Evolutionary conservation across 53 echinoderm and acorn worm genomes (phyloP).

Genomic region (Zoroaster sp.): DNA sequence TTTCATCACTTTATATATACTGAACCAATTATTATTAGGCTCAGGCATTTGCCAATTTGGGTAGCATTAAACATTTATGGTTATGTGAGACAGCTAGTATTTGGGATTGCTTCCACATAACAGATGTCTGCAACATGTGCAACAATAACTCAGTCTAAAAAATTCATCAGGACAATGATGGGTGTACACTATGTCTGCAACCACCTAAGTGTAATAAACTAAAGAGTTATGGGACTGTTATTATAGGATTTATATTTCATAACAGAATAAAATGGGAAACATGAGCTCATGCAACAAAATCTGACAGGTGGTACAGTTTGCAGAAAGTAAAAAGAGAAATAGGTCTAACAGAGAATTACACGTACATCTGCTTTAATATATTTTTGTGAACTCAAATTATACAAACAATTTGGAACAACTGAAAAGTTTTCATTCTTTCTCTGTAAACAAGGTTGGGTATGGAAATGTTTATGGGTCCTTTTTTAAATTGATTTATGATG

Average conservation of each 20-base stretch:
- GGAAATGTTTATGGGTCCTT: too few species aligned
- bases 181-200: background rate
- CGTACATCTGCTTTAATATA: background rate
- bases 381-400: background rate
- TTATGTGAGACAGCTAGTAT: background rate
- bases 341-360: background rate
- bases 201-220: background rate
- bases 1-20: slow-evolving; percentile 17
- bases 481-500: too few species aligned
- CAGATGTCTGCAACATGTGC: slow-evolving; percentile 48
- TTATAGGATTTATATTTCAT: background rate
- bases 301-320: background rate
- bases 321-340: background rate
- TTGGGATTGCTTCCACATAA: background rate
- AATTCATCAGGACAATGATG: background rate
- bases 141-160: background rate
- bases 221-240: background rate
- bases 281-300: background rate
- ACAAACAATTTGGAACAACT: background rate
- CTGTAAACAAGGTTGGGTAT: too few species aligned
- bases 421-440: too few species aligned
- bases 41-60: slow-evolving; percentile 49
- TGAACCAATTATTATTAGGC: slow-evolving; percentile 21
- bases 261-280: background rate
- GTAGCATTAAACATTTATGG: slow-evolving; percentile 51